Conservation (phyloP, 2,797 vertebrate genomes). For the Notolepis coatsorum region DNA sequence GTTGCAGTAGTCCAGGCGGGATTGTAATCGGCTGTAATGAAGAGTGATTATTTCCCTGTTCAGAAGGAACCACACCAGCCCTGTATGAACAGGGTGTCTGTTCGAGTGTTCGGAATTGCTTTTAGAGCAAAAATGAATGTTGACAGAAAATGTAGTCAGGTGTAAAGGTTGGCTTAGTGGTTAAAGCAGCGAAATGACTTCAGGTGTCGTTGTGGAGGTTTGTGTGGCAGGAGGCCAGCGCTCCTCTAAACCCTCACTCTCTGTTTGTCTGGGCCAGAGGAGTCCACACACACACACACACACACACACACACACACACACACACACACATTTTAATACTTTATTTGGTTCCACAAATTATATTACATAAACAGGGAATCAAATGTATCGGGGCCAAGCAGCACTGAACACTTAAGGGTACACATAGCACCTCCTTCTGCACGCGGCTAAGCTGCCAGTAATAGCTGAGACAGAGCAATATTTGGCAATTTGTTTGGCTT, state of each 20-base stretch:
- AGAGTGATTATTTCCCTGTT: slow-evolving; percentile 45
- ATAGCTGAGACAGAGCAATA: no score
- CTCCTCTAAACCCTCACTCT: no score
- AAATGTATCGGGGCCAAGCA: no score
- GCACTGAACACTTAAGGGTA: no score
- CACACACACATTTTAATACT: no score
- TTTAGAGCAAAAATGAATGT: slow-evolving; percentile 26
- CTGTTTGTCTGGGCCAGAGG: background rate
- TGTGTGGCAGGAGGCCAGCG: slow-evolving; percentile 18
- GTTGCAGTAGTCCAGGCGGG: background rate
- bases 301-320: background rate
- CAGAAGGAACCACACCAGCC: slow-evolving; percentile 17
- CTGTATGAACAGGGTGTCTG: background rate
- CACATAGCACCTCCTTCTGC: no score
- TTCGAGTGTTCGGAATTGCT: slow-evolving; percentile 27
- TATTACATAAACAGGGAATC: no score
- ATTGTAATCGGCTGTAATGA: slow-evolving; percentile 36
- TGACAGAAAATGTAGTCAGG: slow-evolving; percentile 24
- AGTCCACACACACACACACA: background rate
- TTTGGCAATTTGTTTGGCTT: no score
- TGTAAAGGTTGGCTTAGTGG: slow-evolving; percentile 29
- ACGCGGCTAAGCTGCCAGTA: no score
- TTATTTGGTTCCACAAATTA: no score
- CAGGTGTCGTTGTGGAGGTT: slow-evolving; percentile 18
- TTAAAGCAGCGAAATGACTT: slow-evolving; percentile 23